Percentiles rank a stretch among this genome's conserved stretches.
These are phyloP conservation scores for Candoia aspera DNA, from an alignment of 2,113 vertebrate species.

Conservation along the genomic window DNA sequence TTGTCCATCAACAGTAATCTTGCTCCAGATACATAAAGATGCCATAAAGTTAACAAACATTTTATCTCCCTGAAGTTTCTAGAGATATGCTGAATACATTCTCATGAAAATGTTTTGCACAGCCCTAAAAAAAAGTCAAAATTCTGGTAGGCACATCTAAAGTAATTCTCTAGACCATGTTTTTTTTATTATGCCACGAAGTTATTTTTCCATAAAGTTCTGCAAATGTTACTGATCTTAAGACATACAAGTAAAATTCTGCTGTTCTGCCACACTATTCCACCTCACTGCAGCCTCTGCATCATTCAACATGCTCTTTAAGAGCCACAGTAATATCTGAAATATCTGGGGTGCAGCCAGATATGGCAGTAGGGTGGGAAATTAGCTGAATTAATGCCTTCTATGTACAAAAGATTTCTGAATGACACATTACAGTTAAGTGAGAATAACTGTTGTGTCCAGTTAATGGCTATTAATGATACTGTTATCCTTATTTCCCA, in stretches of 20 bases:
- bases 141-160: not conserved
- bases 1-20: not conserved
- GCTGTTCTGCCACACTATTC: not conserved
- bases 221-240: not conserved
- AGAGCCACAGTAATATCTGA: not conserved
- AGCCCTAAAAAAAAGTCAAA: no score
- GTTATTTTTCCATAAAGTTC: not conserved
- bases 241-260: not conserved
- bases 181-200: not conserved
- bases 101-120: not conserved
- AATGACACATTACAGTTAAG: not conserved
- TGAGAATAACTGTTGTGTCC: not conserved
- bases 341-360: not conserved
- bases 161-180: not conserved
- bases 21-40: not conserved
- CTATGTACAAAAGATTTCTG: not conserved
- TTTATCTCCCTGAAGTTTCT: not conserved
- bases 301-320: not conserved
- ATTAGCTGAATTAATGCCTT: not conserved
- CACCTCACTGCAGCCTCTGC: not conserved
- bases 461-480: not conserved
- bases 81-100: not conserved
- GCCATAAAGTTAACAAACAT: not conserved
- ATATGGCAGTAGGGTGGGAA: not conserved
- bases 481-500: not conserved